phyloP scores from a whole-genome alignment of 2,888 invertebrate species.

The Rhyacophila evoluta region DNA sequence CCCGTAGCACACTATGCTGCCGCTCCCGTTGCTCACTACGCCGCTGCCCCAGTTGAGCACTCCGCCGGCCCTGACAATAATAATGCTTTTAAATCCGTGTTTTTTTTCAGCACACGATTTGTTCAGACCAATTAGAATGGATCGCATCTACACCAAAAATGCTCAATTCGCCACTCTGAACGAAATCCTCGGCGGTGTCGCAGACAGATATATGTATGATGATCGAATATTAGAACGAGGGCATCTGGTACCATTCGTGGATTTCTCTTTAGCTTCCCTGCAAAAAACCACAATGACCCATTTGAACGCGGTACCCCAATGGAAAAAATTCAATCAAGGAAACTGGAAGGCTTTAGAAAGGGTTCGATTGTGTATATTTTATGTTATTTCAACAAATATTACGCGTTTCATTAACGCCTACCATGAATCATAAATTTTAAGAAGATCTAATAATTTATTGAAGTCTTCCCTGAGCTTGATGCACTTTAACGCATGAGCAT shows the following conservation, averaged over 20 bases:
- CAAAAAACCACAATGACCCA: neutral
- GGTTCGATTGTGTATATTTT: no score
- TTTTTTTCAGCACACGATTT: neutral
- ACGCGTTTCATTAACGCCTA: no score
- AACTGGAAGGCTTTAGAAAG: neutral
- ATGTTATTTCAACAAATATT: no score
- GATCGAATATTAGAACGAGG: neutral
- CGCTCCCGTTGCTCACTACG: constrained; percentile 46
- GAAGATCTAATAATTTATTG: no score
- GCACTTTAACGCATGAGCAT: no score
- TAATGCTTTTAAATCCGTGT: no score
- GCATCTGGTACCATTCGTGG: neutral
- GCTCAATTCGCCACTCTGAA: neutral
- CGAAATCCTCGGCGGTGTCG: neutral
- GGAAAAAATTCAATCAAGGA: neutral
- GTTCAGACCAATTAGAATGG: neutral
- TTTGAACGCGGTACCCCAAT: neutral
- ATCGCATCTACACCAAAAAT: neutral
- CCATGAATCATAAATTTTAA: no score
- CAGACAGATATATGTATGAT: neutral
- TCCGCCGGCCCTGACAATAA: no score
- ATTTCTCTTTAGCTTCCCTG: neutral
- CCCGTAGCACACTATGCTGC: neutral
- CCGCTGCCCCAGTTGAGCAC: constrained; percentile 36
- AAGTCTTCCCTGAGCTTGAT: no score